These are phyloP conservation scores for Xiphydria camelus DNA, from an alignment of 2,888 invertebrate genomes.

Conservation along the genomic window DNA sequence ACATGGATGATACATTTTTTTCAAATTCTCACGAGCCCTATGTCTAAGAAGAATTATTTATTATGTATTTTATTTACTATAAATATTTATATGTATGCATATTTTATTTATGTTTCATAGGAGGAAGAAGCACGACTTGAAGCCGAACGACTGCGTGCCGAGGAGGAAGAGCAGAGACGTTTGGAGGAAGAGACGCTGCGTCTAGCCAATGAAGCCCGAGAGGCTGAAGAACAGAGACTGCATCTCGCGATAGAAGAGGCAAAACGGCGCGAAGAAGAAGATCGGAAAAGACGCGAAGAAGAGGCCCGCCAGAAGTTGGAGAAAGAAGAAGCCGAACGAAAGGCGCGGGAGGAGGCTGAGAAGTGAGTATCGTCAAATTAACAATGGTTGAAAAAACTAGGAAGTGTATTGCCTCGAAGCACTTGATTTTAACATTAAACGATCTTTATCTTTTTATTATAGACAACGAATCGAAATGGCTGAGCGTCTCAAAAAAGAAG, in stretches of 20 bases:
- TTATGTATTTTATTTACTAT: slow-evolving; percentile 1
- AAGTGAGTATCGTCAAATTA: slow-evolving; percentile 42
- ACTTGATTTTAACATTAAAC: too few relatives aligned
- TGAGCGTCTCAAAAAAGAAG: slow-evolving; percentile 81
- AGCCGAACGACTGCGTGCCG: slow-evolving; percentile 70
- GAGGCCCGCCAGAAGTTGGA: slow-evolving; percentile 67
- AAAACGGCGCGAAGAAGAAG: slow-evolving; percentile 77
- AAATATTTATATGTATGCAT: background rate
- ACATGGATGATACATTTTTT: too few relatives aligned
- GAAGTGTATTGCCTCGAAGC: too few relatives aligned
- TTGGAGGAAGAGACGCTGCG: slow-evolving; percentile 80
- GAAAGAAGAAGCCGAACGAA: slow-evolving; percentile 77
- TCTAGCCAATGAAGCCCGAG: slow-evolving; percentile 77
- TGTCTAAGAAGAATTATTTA: too few relatives aligned
- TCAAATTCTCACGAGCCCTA: too few relatives aligned
- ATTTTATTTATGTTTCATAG: slow-evolving; percentile 25
- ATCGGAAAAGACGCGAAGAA: slow-evolving; percentile 70
- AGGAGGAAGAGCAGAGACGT: slow-evolving; percentile 82
- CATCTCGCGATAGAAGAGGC: slow-evolving; percentile 72
- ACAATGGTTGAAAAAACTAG: background rate
- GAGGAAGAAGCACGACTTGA: slow-evolving; percentile 77
- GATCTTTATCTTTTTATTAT: slow-evolving; percentile 1
- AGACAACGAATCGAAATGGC: slow-evolving; percentile 80
- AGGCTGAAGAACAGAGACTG: slow-evolving; percentile 83
- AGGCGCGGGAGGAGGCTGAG: slow-evolving; percentile 86